Base-by-base conservation (phyloP, 2,797 vertebrate species). In the Odontamblyopus rebecca region DNA sequence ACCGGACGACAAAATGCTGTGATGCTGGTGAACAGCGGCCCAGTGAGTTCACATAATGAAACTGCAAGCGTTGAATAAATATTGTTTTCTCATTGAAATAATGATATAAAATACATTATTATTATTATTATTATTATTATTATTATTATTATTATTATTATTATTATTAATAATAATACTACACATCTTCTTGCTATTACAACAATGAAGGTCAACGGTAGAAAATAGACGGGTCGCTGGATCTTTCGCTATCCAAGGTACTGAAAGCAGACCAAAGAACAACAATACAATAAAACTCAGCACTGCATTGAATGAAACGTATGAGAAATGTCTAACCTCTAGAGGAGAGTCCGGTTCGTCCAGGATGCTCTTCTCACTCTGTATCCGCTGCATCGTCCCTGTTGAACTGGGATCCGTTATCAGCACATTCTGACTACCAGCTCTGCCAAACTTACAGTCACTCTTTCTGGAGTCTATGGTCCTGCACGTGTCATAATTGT, bases 401-500 rank as follows among this genome's bases (percentile, higher is more conserved):
- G n/a, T 23, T 23, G 23, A 23, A 23, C 23, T 23, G 23, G 23
- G 23, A 23, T 23, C 69, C 74, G 76, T 78, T 76, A 70, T 84
- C 77, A 80, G 71, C 44, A 32, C 15, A 27, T 29, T 74, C 73
- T 38, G 75, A 69, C 75, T 82, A 63, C 41, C 35, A 35, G 35
- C 61, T 35, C 23, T 5, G 6, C 6, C 7, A 6, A 6, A 35
- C 1, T 35, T 35, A 35, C 6, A 6, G 32, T 35, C 32, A 35
- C 32, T 35, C 32, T 35, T 35, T 6, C 80, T 5, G 78, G 6
- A 61, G 87, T 86, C 53, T 76, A 82, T 51, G 82, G 73, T 7
- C 77, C 77, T 77, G 71, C 88, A 86, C 63, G 70, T 64, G 65
- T 73, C 71, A 59, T 68, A 68, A 68, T 86, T 87, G 65, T 86